These are phyloP conservation scores for Cerastoderma edule DNA, from an alignment of 2,888 invertebrate genomes.

Conservation along the genomic window DNA sequence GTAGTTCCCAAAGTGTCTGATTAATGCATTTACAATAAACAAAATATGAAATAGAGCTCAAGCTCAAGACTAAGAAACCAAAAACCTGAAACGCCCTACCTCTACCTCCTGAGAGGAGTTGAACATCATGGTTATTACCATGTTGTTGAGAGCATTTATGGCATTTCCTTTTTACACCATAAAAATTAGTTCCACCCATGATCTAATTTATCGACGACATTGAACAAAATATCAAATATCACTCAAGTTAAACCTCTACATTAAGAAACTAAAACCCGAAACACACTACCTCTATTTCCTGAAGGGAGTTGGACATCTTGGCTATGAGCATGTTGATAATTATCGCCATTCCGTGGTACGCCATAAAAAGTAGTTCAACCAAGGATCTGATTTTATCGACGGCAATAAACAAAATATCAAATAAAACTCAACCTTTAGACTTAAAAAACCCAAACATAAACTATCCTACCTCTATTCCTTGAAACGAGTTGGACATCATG, in stretches of 20 bases:
- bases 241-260: no score
- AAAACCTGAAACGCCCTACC: no score
- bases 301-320: conserved; percentile 85
- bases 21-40: no score
- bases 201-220: no score
- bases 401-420: no score
- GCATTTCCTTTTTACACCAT: conserved; percentile 85
- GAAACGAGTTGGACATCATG: conserved; percentile 85
- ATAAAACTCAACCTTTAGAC: no score
- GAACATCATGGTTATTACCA: conserved; percentile 85
- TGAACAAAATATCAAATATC: no score
- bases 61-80: no score
- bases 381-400: no score
- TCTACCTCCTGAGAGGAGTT: conserved; percentile 85
- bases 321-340: conserved; percentile 85
- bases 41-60: no score
- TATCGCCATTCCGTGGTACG: conserved; percentile 84
- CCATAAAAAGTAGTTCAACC: conserved; percentile 84
- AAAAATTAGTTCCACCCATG: conserved; percentile 84
- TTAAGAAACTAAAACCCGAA: no score
- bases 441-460: no score
- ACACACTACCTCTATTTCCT: conserved; percentile 85
- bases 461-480: conserved; percentile 85
- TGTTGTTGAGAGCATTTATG: conserved; percentile 85
- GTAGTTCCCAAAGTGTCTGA: conserved; percentile 83